Percentiles rank a stretch among this genome's conserved stretches.
Conservation (phyloP, 2,888 invertebrate genomes). For the Erebia palarica region DNA sequence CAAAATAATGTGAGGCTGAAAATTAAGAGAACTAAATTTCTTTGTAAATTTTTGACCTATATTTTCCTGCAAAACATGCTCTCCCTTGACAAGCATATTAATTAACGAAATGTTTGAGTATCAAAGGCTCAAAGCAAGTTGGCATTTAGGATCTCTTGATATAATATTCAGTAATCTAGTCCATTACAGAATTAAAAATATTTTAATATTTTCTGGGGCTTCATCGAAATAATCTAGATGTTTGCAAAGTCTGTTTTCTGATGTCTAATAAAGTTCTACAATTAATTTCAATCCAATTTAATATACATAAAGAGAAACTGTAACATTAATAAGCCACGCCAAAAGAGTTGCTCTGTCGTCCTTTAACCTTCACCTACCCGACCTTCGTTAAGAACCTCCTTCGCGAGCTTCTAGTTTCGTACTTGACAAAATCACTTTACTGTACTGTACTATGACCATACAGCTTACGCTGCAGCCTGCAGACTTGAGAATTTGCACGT, state of each 20-base stretch:
- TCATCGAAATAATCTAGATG: constrained; percentile 3
- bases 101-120: constrained; percentile 8
- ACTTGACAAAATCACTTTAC: no score
- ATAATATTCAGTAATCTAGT: not conserved
- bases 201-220: not conserved
- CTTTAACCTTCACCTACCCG: no score
- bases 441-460: no score
- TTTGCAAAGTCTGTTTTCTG: not conserved
- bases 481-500: no score
- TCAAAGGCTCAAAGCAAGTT: not conserved
- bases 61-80: not conserved
- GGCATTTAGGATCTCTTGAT: not conserved
- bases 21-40: not conserved
- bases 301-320: no score
- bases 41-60: not conserved
- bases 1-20: not conserved
- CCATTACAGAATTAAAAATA: constrained; percentile 10
- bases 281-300: not conserved
- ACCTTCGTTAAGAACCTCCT: no score
- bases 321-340: no score
- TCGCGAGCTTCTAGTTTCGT: no score
- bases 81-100: constrained; percentile 5
- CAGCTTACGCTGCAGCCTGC: no score
- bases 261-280: not conserved
- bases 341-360: no score